Evolutionary conservation across 2,797 vertebrate species (phyloP), one percentile per base, ranked within the genome.

Genomic region (Acropternis orthonyx): DNA sequence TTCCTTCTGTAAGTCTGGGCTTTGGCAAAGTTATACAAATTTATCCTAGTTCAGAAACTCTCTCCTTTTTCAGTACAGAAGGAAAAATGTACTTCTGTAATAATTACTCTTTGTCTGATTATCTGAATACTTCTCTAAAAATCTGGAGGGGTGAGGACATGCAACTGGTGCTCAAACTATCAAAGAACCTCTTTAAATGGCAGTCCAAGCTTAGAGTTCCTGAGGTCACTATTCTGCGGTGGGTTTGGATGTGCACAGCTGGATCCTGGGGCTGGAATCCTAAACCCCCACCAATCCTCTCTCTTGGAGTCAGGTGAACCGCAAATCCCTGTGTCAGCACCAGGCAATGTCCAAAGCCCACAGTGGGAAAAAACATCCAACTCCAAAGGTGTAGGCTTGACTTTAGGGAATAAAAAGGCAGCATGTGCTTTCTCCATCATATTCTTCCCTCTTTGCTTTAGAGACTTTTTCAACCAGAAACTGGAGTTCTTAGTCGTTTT

Each of bases 111-210:
- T 92, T 88, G n/a, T 74, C 66, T 76, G n/a, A 23, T 63, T 1
- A 46, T 89, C 82, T 66, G 44, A 88, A 27, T 75, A 52, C 27
- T 44, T 66, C 37, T 83, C 27, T 72, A 14, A 78, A 93, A 88
- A 32, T 65, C 65, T 1, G 0, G 37, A 86, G 39, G 15, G 30
- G 20, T 1, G 7, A 80, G 59, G 58, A 46, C 1, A 1, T 88
- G 39, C 20, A 39, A n/a, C 34, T 67, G 86, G 66, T 92, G 84
- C 91, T 96, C 52, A 87, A 68, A 55, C 75, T 87, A 39, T 93
- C 89, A 91, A 88, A 83, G 32, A 67, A 88, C 62, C 66, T 96
- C 73, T 88, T 76, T 27, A 52, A 59, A 36, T 34, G 36, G 5
- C 8, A 21, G 23, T 63, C 55, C 32, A 76, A 71, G 41, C 21